These are phyloP conservation scores for Mus spicilegus DNA, from an alignment of 2,113 vertebrate species.

Conservation along the genomic window DNA sequence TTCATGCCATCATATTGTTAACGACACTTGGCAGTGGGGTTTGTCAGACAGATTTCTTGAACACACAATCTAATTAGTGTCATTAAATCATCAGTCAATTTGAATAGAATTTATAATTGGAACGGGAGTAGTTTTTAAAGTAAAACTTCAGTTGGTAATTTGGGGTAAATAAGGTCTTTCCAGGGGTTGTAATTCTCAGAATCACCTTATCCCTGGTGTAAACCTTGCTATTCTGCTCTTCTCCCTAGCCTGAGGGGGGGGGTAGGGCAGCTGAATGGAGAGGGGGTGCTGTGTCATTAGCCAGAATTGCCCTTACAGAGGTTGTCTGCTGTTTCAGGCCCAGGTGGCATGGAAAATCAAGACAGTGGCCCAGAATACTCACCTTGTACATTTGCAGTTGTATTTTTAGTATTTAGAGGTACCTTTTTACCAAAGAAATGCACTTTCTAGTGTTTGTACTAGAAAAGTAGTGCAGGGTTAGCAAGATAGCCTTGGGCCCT, in stretches of 20 bases:
- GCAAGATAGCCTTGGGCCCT: neutral
- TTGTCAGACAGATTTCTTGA: constrained; percentile 55
- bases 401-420: neutral
- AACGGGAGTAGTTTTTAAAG: neutral
- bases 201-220: fast-evolving
- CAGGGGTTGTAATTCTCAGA: fast-evolving
- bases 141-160: neutral
- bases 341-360: fast-evolving
- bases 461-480: fast-evolving
- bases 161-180: neutral
- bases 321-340: fast-evolving
- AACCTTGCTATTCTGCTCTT: fast-evolving
- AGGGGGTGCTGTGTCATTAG: neutral
- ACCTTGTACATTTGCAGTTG: neutral
- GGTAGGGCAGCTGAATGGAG: neutral
- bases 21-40: neutral
- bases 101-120: constrained; percentile 50
- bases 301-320: neutral
- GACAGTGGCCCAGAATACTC: neutral
- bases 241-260: neutral
- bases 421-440: neutral
- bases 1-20: neutral
- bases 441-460: neutral
- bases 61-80: constrained; percentile 51
- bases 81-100: constrained; percentile 57